Percentiles rank a stretch among this genome's conserved stretches.
phyloP scores from a whole-genome alignment of 1,140 invertebrate species.

The Lordiphosa collinella region DNA sequence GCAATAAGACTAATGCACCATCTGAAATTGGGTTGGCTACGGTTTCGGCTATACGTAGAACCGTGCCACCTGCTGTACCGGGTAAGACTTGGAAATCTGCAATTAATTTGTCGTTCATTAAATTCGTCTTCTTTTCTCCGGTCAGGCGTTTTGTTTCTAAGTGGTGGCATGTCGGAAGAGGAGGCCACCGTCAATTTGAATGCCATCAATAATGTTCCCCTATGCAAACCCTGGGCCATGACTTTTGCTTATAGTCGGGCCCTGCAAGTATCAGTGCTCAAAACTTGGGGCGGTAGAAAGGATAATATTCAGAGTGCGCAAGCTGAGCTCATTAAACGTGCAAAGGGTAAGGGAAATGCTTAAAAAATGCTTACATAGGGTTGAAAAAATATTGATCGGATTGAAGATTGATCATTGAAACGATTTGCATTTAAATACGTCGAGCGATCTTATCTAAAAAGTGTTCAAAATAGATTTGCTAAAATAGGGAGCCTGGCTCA shows the following conservation, averaged over 20 bases:
- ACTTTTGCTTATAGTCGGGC: slow-evolving; percentile 97
- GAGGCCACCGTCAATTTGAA: slow-evolving; percentile 96
- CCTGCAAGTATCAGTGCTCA: slow-evolving; percentile 92
- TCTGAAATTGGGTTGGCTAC: slow-evolving; percentile 91
- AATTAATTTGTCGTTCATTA: neutral
- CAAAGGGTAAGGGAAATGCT: slow-evolving; percentile 84
- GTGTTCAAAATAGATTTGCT: too few species aligned
- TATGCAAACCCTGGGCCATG: slow-evolving; percentile 94
- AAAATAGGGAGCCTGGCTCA: too few species aligned
- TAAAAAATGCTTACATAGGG: too few species aligned
- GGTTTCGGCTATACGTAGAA: slow-evolving; percentile 91
- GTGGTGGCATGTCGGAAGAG: slow-evolving; percentile 97
- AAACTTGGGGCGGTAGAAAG: slow-evolving; percentile 94
- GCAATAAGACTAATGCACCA: slow-evolving; percentile 85
- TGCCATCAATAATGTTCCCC: slow-evolving; percentile 92
- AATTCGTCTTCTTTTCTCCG: neutral
- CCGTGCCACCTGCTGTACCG: slow-evolving; percentile 94
- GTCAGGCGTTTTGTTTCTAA: slow-evolving; percentile 93
- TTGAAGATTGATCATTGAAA: too few species aligned
- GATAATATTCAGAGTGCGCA: slow-evolving; percentile 92
- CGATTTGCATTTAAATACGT: too few species aligned
- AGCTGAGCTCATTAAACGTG: slow-evolving; percentile 92
- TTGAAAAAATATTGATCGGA: too few species aligned
- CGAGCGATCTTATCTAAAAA: too few species aligned
- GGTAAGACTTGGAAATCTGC: slow-evolving; percentile 80